Evolutionary conservation across 2,888 invertebrate species (phyloP), one percentile per base, ranked within the genome.

Genomic region (Thera obeliscata): DNA sequence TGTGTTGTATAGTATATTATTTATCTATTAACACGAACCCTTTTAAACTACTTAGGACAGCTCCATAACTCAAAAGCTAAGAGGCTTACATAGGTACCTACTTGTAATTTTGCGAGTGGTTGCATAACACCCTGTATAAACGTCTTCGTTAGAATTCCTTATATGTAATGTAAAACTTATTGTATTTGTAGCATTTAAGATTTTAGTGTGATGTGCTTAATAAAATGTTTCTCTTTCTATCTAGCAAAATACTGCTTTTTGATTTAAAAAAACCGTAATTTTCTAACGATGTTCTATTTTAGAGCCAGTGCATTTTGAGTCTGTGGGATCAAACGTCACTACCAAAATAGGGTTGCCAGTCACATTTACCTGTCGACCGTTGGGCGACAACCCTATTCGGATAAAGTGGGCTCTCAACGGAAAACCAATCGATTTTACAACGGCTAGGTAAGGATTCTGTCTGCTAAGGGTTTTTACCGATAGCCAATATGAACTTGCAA

Each of bases 311-410:
- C 95, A 96, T 78, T 97, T 97, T 79, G 96, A 96, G 78, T 94
- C 95, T 60, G 91, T 95, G 36, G 95, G 96, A 59, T 95, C 95
- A 67, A 97, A 97, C 83, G 93, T 97, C 63, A 97, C 97, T 8
- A 96, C 97, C 0, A 95, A 96, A 72, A 94, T 96, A 71, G 96
- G 97, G 12, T 95, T 96, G 72, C 95, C 96, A 1, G 95, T 96
- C 6, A 95, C 95, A 0, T 85, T 98, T 63, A 94, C 95, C 54
- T 98, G 98, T 81, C 95, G 95, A 71, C 97, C 97, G 0, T 94
- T 96, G 70, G 98, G 98, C 1, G 98, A 98, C 87, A 96, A 95
- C 79, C 98, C 98, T 6, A 96, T 98, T 65, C 95, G 96, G 78
- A 95, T 98, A 57, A 95, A 95, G 61, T 98, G 98, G 98, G 95